These are phyloP conservation scores for Clivina fossor DNA, from an alignment of 2,888 invertebrate genomes.

Conservation along the genomic window DNA sequence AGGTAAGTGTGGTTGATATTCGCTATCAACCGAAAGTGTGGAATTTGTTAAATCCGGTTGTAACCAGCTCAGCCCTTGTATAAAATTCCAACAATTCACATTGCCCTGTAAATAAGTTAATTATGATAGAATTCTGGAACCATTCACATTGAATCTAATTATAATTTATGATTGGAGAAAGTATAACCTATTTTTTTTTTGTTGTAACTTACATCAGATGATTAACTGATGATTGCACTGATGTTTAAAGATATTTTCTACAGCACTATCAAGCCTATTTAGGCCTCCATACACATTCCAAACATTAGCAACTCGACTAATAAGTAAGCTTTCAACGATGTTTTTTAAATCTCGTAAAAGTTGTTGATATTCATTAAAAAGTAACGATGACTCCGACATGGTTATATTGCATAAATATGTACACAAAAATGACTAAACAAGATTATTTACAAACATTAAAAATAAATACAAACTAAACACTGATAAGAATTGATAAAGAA, in stretches of 20 bases:
- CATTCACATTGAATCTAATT: conserved; percentile 4
- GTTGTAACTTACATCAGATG: conserved; percentile 49
- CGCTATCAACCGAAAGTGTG: conserved; percentile 52
- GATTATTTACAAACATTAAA: conserved; percentile 19
- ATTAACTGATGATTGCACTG: conserved; percentile 56
- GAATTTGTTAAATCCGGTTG: conserved; percentile 60
- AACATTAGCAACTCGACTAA: conserved; percentile 60
- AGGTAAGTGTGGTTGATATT: conserved; percentile 52
- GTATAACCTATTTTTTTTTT: conserved; percentile 20
- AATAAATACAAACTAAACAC: conserved; percentile 1
- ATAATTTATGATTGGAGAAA: conserved; percentile 15
- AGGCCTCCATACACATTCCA: conserved; percentile 63
- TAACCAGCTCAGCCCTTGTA: conserved; percentile 63
- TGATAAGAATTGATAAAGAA: conserved; percentile 23
- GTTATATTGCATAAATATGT: conserved; percentile 10
- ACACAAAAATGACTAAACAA: conserved; percentile 11
- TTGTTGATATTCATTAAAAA: conserved; percentile 52
- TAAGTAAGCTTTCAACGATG: conserved; percentile 60
- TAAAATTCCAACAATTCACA: conserved; percentile 58
- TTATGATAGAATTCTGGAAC: background rate
- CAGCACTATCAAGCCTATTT: conserved; percentile 57
- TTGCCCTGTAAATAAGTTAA: conserved; percentile 51
- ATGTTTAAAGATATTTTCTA: conserved; percentile 61
- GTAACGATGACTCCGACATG: conserved; percentile 2
- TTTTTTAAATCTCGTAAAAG: conserved; percentile 57